Percentiles rank a stretch among this genome's conserved stretches.
Conservation (phyloP, 2,888 invertebrate genomes). For the Trichacis sp. region DNA sequence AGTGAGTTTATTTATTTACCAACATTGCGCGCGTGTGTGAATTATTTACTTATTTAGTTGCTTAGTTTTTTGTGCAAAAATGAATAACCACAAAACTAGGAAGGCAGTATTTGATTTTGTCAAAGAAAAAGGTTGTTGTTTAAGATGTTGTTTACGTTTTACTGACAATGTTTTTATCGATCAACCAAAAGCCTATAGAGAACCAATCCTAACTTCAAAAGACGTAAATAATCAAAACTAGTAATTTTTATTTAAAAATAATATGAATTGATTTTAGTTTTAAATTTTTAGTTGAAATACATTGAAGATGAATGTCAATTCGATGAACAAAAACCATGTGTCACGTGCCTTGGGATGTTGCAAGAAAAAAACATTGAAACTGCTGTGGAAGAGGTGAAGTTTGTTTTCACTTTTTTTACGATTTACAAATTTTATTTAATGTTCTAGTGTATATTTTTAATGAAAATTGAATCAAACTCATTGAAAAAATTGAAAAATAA, state of each 20-base stretch:
- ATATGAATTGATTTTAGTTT: too few relatives aligned
- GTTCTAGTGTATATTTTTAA: slow-evolving; percentile 10
- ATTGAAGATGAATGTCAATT: slow-evolving; percentile 66
- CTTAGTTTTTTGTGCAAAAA: too few relatives aligned
- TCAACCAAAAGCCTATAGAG: slow-evolving; percentile 72
- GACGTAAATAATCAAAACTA: slow-evolving; percentile 70
- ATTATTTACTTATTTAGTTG: too few relatives aligned
- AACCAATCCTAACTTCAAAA: slow-evolving; percentile 69
- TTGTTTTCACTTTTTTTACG: background rate
- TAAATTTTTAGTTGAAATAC: slow-evolving; percentile 48
- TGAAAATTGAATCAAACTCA: too few relatives aligned
- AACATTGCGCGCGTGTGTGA: too few relatives aligned
- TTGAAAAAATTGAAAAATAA: too few relatives aligned
- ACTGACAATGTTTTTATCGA: slow-evolving; percentile 65
- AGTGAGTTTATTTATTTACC: too few relatives aligned
- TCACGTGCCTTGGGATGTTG: slow-evolving; percentile 80
- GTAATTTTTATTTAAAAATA: slow-evolving; percentile 2
- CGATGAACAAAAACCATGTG: slow-evolving; percentile 73
- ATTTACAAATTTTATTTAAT: background rate
- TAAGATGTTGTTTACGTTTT: slow-evolving; percentile 78
- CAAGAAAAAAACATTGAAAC: slow-evolving; percentile 72
- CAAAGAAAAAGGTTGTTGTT: slow-evolving; percentile 74
- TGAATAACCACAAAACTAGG: slow-evolving; percentile 16
- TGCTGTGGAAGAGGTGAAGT: slow-evolving; percentile 70
- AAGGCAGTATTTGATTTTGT: slow-evolving; percentile 49